Evolutionary conservation across 2,113 vertebrate genomes (phyloP).

Genomic region (Pteropus alecto): DNA sequence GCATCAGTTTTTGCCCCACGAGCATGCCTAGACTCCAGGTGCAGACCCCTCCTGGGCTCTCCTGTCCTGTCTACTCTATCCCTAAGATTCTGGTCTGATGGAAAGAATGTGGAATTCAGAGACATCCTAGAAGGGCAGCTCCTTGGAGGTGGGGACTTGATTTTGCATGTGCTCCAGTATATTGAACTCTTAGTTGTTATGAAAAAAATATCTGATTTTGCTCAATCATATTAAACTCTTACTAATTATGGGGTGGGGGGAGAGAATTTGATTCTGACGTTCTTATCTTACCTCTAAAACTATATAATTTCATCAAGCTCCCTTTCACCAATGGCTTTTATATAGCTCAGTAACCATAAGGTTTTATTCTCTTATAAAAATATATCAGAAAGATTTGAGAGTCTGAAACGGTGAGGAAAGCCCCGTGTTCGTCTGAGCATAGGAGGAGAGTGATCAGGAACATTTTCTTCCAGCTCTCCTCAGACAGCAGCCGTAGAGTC

Average conservation of each 20-base stretch:
- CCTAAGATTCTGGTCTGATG: not conserved
- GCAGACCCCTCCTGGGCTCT: not conserved
- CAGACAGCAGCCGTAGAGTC: not conserved
- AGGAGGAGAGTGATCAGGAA: not conserved
- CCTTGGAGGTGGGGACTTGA: not conserved
- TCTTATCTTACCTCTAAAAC: not conserved
- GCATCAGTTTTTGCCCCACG: not conserved
- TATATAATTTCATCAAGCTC: not conserved
- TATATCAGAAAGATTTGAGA: not conserved
- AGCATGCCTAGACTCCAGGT: not conserved
- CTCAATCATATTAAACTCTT: not conserved
- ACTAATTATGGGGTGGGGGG: not conserved
- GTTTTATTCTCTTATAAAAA: not conserved
- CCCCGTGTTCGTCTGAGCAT: not conserved
- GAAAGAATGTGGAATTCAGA: not conserved
- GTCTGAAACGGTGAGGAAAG: not conserved
- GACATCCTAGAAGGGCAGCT: not conserved
- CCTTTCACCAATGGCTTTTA: not conserved
- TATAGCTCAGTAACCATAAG: not conserved
- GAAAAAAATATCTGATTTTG: not conserved
- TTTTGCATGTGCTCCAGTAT: not conserved
- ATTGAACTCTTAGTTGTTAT: not conserved
- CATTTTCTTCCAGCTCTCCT: not conserved
- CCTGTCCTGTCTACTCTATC: not conserved
- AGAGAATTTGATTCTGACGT: not conserved